These are phyloP conservation scores for Trogon surrucura DNA, from an alignment of 2,113 vertebrate species.

Conservation along the genomic window DNA sequence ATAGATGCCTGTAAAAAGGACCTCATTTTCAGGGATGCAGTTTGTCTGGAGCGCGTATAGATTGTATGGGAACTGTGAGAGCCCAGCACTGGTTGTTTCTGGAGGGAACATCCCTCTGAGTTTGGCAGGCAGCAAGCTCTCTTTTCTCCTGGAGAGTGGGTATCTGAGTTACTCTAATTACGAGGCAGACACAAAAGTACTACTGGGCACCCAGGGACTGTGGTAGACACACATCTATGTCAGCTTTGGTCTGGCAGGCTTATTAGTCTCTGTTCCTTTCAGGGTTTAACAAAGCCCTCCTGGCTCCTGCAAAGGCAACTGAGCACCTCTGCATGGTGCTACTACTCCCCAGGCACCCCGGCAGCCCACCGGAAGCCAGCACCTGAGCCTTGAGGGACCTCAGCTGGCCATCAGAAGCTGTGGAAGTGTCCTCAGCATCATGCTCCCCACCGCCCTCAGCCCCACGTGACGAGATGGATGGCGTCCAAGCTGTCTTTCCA, in stretches of 20 bases:
- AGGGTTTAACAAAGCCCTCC: background rate
- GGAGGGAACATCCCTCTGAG: background rate
- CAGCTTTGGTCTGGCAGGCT: background rate
- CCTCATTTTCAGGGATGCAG: background rate
- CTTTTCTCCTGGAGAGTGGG: background rate
- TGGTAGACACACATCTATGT: background rate
- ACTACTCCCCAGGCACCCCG: background rate
- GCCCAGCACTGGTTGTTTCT: background rate
- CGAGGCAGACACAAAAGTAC: background rate
- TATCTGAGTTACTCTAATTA: background rate
- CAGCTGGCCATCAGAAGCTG: background rate
- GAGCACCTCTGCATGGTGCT: background rate
- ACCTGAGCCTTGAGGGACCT: background rate
- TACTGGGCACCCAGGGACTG: background rate
- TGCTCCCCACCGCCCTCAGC: background rate
- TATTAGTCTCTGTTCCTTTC: background rate
- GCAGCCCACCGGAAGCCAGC: background rate
- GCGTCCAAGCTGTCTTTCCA: accelerated
- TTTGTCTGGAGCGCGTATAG: background rate
- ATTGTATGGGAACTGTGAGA: background rate
- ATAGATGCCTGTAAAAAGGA: background rate
- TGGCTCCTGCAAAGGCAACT: background rate
- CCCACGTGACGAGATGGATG: accelerated
- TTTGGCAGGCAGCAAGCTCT: background rate
- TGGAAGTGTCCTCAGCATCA: background rate